phyloP scores from a whole-genome alignment of 2,888 invertebrate species.

The Eledone cirrhosa region DNA sequence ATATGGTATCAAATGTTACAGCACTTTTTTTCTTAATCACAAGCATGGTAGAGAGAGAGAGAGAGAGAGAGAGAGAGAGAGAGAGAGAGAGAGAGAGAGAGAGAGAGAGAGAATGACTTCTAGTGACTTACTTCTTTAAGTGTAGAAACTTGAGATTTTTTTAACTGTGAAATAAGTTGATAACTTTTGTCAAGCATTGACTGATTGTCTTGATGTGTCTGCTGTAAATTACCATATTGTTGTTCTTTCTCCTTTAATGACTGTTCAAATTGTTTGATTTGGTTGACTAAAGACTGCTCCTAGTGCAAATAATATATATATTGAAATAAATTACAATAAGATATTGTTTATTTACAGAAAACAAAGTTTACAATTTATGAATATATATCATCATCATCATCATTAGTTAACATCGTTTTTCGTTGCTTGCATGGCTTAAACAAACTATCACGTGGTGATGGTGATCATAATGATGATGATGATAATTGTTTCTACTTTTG shows the following conservation, averaged over 20 bases:
- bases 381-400: no score
- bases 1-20: no score
- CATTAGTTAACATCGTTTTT: no score
- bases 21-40: no score
- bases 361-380: neutral
- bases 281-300: constrained; percentile 46
- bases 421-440: no score
- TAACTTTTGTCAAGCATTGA: constrained; percentile 51
- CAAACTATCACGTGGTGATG: no score
- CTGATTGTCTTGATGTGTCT: constrained; percentile 47
- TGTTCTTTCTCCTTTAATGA: constrained; percentile 46
- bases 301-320: constrained; percentile 31
- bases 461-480: no score
- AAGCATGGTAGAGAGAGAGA: no score
- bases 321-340: neutral
- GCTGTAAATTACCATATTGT: constrained; percentile 47
- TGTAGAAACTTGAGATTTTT: constrained; percentile 48
- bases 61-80: no score
- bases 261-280: constrained; percentile 40
- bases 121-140: constrained; percentile 45
- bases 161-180: constrained; percentile 48
- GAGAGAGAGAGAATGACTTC: no score
- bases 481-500: no score
- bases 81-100: no score
- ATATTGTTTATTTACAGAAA: neutral